Evolutionary conservation across 2,888 invertebrate genomes (phyloP).

Genomic region (Drosophila tanythrix): DNA sequence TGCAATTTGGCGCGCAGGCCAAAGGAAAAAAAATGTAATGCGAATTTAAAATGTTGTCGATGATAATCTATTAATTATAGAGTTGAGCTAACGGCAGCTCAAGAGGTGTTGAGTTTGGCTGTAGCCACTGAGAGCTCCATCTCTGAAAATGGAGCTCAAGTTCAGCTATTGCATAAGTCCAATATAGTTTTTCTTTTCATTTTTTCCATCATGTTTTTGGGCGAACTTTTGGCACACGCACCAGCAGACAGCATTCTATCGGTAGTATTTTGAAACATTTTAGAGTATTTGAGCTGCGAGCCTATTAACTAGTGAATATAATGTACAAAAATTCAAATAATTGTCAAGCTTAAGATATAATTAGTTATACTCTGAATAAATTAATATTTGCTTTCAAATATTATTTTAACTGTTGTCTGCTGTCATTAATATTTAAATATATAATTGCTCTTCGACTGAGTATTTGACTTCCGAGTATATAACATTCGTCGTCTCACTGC

Average conservation of each 20-base stretch:
- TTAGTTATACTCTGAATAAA: not conserved
- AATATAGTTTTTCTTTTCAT: not conserved
- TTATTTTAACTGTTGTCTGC: not conserved
- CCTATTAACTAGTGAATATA: not conserved
- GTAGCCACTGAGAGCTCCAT: not conserved
- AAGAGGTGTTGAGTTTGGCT: conserved; percentile 70
- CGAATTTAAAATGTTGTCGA: conserved; percentile 81
- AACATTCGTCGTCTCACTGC: not conserved
- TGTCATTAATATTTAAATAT: not conserved
- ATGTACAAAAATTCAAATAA: not conserved
- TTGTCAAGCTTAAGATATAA: not conserved
- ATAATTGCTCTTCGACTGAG: not conserved
- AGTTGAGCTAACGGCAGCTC: conserved; percentile 72
- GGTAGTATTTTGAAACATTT: conserved; percentile 6
- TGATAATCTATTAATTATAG: conserved; percentile 81
- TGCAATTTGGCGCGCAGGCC: conserved; percentile 74
- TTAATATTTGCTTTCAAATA: not conserved
- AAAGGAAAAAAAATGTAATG: conserved; percentile 58
- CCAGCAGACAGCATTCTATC: conserved; percentile 11
- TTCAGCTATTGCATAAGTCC: conserved; percentile 17
- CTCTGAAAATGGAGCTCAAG: conserved; percentile 8
- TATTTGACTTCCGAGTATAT: not conserved
- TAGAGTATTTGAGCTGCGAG: not conserved
- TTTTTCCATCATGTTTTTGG: not conserved
- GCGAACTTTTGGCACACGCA: conserved; percentile 34